These are phyloP conservation scores for Balaenoptera acutorostrata DNA, from an alignment of 2,113 vertebrate genomes.

Conservation along the genomic window DNA sequence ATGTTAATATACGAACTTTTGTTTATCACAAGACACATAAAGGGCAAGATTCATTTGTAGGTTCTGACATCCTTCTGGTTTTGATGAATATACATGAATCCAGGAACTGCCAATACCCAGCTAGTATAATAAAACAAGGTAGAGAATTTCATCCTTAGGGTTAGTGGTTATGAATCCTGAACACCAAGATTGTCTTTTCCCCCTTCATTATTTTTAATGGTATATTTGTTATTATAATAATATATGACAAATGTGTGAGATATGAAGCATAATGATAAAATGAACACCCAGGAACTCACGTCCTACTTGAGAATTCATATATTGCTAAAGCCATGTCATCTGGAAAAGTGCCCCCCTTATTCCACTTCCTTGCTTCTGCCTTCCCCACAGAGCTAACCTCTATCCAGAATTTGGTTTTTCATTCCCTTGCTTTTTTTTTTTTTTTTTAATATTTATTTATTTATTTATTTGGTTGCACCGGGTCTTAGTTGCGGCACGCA, in stretches of 20 bases:
- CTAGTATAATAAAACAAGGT: background rate
- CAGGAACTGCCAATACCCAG: background rate
- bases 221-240: background rate
- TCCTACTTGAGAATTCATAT: background rate
- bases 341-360: background rate
- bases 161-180: background rate
- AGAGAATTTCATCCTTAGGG: background rate
- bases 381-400: background rate
- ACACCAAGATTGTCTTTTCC: background rate
- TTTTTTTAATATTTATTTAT: too few relatives aligned
- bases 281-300: background rate
- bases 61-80: background rate
- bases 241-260: background rate
- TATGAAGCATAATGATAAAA: background rate
- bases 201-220: background rate
- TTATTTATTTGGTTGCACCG: too few relatives aligned
- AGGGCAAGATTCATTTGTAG: background rate
- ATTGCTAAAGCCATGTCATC: background rate
- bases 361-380: background rate
- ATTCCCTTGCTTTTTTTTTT: background rate
- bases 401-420: background rate
- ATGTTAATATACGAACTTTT: background rate
- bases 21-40: background rate
- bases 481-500: too few relatives aligned
- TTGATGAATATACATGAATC: background rate